Base-by-base conservation (phyloP, 2,888 invertebrate species). In the Trachelus tabidus region DNA sequence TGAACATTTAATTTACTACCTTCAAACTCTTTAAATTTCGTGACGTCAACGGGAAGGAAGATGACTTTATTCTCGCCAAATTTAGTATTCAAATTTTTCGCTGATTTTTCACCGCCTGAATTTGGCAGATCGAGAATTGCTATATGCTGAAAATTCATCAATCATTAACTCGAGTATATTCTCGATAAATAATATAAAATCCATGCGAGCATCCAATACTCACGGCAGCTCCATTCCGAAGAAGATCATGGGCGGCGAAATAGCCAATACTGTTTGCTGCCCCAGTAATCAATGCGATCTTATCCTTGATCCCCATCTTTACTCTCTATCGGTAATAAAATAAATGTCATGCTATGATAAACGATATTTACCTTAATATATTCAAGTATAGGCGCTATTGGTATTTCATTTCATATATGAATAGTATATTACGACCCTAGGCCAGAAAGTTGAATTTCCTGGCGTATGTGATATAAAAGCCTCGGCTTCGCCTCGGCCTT, bases 1-100 rank as follows among this genome's bases (percentile, higher is more conserved):
- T 56, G 9, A 9, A 6, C 12, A 75, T 34, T 33, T 73, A 1
- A 71, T 68, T 82, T 83, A 90, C 91, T 83, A 90, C 91, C 91
- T 86, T 92, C 91, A 77, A 93, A 84, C 80, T 94, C 92, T 12
- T 87, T 81, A 30, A 81, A 75, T 34, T 91, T 91, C 0, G 92
- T 92, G 12, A 94, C 93, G 76, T 94, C 93, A 75, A 92, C 92
- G 81, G 92, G 92, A 15, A 92, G 84, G 83, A 93, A 94, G 0
- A 90, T 81, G 0, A 91, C 92, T 84, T 90, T 92, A 34, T 90
- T 89, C 11, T 84, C 80, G 1, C 93, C 93, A 81, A 91, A 88
- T 82, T 91, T 91, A 3, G 88, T 80, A 74, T 89, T 91, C 9
- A 93, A 85, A 12, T 86, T 87, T 15, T 90, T 90, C 0, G 88